Evolutionary conservation across 2,888 invertebrate genomes (phyloP).

Genomic region (Smittia aterrima): DNA sequence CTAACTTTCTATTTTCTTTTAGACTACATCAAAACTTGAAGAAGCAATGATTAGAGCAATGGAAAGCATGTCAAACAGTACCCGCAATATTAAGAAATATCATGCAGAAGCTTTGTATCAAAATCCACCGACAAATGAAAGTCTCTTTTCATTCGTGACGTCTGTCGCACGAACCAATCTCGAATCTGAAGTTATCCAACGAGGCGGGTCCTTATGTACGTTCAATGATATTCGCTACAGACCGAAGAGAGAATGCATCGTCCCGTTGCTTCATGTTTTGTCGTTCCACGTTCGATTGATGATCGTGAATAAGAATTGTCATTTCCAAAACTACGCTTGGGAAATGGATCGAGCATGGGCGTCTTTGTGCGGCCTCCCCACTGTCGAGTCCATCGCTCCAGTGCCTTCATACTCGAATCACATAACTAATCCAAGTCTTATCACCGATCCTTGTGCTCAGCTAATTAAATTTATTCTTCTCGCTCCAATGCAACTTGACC

Average conservation of each 20-base stretch:
- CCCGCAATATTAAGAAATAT: conserved; percentile 71
- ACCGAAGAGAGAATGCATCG: conserved; percentile 78
- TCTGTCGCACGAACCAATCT: conserved; percentile 88
- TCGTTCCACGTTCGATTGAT: conserved; percentile 81
- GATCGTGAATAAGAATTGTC: conserved; percentile 44
- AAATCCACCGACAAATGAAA: conserved; percentile 64
- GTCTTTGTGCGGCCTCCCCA: conserved; percentile 52
- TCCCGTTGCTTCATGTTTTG: conserved; percentile 83
- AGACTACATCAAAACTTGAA: conserved; percentile 60
- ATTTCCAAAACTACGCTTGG: conserved; percentile 54
- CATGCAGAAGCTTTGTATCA: conserved; percentile 39
- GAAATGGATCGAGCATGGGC: conserved; percentile 58
- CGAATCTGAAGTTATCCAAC: conserved; percentile 86
- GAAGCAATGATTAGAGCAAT: conserved; percentile 90
- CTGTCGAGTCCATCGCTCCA: conserved; percentile 49
- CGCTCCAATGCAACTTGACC: conserved; percentile 80
- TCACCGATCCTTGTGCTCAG: conserved; percentile 82
- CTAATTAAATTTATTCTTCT: conserved; percentile 83
- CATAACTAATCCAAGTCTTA: conserved; percentile 72
- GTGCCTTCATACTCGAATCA: conserved; percentile 56
- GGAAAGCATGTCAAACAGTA: conserved; percentile 90
- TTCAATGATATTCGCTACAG: conserved; percentile 63
- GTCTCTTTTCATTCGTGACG: conserved; percentile 83
- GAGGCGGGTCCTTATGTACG: conserved; percentile 73
- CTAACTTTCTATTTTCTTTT: conserved; percentile 43